phyloP scores from a whole-genome alignment of 1,140 invertebrate species.

The Saxidomus purpurata region DNA sequence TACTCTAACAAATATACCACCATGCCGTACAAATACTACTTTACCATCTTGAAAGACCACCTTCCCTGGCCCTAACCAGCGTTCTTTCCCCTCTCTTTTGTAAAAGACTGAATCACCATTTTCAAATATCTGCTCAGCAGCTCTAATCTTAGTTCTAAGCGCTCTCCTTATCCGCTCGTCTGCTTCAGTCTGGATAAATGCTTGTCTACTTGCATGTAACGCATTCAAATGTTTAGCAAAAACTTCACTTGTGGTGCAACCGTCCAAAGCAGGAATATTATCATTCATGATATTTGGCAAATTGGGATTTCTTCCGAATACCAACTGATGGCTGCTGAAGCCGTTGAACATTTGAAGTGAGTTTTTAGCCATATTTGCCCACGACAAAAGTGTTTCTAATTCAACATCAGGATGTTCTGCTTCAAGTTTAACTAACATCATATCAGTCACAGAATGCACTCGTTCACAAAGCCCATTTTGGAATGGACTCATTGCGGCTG shows the following conservation, averaged over 20 bases:
- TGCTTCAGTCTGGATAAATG: slow-evolving; percentile 62
- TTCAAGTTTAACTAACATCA: slow-evolving; percentile 53
- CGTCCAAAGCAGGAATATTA: slow-evolving; percentile 50
- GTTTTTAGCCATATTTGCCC: slow-evolving; percentile 69
- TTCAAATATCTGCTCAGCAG: slow-evolving; percentile 57
- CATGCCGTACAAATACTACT: slow-evolving; percentile 69
- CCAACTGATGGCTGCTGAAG: no score
- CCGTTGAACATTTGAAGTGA: slow-evolving; percentile 71
- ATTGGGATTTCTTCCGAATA: slow-evolving; percentile 50
- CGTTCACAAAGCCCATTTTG: slow-evolving; percentile 62
- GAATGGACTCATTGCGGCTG: slow-evolving; percentile 11
- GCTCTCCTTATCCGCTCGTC: slow-evolving; percentile 65
- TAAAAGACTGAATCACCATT: slow-evolving; percentile 67
- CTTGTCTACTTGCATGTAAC: not conserved
- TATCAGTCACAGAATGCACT: slow-evolving; percentile 60
- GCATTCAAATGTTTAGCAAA: slow-evolving; percentile 67
- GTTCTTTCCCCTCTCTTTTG: slow-evolving; percentile 67
- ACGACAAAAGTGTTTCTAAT: not conserved
- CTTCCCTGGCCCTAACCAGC: no score
- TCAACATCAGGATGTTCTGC: slow-evolving; percentile 30
- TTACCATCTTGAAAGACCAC: no score
- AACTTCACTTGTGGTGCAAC: slow-evolving; percentile 56
- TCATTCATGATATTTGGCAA: slow-evolving; percentile 64
- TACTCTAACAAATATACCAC: slow-evolving; percentile 62
- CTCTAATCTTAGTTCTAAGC: slow-evolving; percentile 61